Evolutionary conservation across 1,140 invertebrate species (phyloP), one percentile per base, ranked within the genome.

Genomic region (Drosophila mauritiana): DNA sequence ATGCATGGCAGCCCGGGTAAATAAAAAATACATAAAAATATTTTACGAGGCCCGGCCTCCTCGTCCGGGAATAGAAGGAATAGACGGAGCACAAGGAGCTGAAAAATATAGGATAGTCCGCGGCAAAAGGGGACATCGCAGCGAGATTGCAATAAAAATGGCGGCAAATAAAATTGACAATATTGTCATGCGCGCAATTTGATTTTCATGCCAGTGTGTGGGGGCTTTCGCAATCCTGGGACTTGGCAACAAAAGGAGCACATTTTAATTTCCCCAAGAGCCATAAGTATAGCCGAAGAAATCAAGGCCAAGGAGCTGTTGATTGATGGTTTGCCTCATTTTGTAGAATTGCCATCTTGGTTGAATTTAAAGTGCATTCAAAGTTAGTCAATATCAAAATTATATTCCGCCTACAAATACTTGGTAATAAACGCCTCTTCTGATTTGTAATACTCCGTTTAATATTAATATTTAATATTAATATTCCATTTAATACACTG

Each of bases 1-100:
- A 89, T 89, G 80, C 84, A 89, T 89, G 84, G 79, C 74, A 49
- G 61, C 42, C 25, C 34, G 69, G 83, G 80, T 90, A 90, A 90
- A 91, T 90, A 90, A 90, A 90, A 90, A 90, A 88, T 75, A 75
- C 79, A 90, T 90, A 90, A 90, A 90, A 90, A 83, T 88, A 83
- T 91, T 90, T 90, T 86, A 90, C 79, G 88, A 90, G 86, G 22
- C 64, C 51, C 22, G 25, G 56, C 13, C 39, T 40, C 6, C 39
- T 2, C n/a, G 13, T 34, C 43, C 42, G 61, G 63, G 78, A 73
- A 46, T 54, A 74, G 64, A 73, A 65, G 72, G 48, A 63, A 80
- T 53, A 64, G 58, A 64, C 1, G 48, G 15, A 48, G 69, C 46
- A 73, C 75, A 69, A 85, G 80, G 65, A 72, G 68, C 42, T 49